A percentile compares a stretch with the other conserved stretches of the same genome.
Evolutionary conservation across 2,797 vertebrate species (phyloP).

Genomic region (Semaprochilodus insignis): DNA sequence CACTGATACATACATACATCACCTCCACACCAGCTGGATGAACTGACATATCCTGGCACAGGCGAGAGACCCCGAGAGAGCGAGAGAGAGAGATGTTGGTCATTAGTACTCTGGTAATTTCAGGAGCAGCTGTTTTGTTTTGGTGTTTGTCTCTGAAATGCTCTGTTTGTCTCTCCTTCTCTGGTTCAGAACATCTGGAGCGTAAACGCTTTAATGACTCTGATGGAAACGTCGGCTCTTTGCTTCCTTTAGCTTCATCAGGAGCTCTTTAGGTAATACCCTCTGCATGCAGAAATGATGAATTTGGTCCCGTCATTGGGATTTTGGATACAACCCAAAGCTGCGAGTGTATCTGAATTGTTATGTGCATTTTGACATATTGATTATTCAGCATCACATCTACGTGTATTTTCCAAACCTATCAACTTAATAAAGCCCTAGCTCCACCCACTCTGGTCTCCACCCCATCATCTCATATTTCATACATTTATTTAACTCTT

Average conservation of each 20-base stretch:
- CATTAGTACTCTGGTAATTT: neutral
- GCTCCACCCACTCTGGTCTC: too few species aligned
- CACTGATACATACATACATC: slow-evolving; percentile 53
- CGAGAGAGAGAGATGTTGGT: slow-evolving; percentile 23
- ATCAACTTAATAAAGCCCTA: too few species aligned
- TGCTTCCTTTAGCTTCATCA: neutral
- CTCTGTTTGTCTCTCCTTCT: slow-evolving; percentile 26
- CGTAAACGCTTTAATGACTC: neutral
- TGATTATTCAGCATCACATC: too few species aligned
- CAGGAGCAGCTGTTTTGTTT: slow-evolving; percentile 48
- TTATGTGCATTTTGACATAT: too few species aligned
- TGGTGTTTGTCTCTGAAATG: slow-evolving; percentile 28
- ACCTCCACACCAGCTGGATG: slow-evolving; percentile 48
- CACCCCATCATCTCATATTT: too few species aligned
- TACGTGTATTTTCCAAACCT: too few species aligned
- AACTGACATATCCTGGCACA: slow-evolving; percentile 30
- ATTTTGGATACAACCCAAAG: too few species aligned
- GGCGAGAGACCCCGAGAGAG: neutral
- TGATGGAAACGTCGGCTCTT: slow-evolving; percentile 7
- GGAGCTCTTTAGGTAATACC: neutral
- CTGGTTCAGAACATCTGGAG: slow-evolving; percentile 25
- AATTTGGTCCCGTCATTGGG: too few species aligned
- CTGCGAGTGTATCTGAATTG: too few species aligned
- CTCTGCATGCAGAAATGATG: too few species aligned
- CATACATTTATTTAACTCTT: too few species aligned